phyloP scores from a whole-genome alignment of 2,888 invertebrate genomes.

The Choreutis nemorana region DNA sequence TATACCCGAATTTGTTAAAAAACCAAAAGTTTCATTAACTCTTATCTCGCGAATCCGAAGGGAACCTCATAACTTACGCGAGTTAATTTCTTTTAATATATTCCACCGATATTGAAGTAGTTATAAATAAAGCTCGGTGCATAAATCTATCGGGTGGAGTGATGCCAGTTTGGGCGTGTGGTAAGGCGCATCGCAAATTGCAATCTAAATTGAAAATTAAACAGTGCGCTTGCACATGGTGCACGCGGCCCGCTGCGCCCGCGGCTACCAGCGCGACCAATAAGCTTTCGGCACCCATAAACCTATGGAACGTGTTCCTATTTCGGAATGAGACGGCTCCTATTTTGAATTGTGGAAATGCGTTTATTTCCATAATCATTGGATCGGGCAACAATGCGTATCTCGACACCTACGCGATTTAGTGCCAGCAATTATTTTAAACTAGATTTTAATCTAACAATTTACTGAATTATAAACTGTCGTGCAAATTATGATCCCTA shows the following conservation, averaged over 20 bases:
- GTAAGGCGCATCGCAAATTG: slow-evolving; percentile 60
- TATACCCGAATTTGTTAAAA: slow-evolving; percentile 50
- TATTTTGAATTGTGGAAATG: no score
- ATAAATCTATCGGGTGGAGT: slow-evolving; percentile 58
- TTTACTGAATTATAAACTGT: no score
- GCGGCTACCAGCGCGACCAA: slow-evolving; percentile 15
- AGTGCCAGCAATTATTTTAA: no score
- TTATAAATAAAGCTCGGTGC: slow-evolving; percentile 22
- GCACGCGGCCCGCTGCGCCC: slow-evolving; percentile 11
- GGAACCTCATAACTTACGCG: slow-evolving; percentile 43
- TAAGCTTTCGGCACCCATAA: slow-evolving; percentile 14
- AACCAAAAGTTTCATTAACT: slow-evolving; percentile 51
- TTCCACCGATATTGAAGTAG: slow-evolving; percentile 29
- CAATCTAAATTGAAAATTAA: slow-evolving; percentile 69
- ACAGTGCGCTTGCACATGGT: slow-evolving; percentile 33
- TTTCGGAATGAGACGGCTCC: slow-evolving; percentile 23
- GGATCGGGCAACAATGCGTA: no score
- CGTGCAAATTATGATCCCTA: no score
- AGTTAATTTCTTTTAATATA: slow-evolving; percentile 61
- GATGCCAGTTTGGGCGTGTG: slow-evolving; percentile 59
- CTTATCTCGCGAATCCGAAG: slow-evolving; percentile 39
- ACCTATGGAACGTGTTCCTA: slow-evolving; percentile 18
- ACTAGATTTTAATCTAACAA: no score
- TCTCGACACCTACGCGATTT: no score
- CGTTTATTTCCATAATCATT: no score